These are phyloP conservation scores for Meteorus cinctellus DNA, from an alignment of 2,888 invertebrate species.

Conservation along the genomic window DNA sequence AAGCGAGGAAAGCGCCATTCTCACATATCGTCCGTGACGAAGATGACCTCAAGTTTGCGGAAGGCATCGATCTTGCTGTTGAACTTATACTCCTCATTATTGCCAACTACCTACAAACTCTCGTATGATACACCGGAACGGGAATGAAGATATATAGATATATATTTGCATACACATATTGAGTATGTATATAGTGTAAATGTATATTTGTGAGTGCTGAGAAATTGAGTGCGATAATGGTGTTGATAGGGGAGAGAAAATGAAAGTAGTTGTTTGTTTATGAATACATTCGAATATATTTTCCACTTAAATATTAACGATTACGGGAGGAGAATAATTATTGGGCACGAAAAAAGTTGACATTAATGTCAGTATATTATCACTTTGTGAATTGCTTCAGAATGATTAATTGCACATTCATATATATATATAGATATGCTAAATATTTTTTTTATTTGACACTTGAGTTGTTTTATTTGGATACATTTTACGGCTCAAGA, in stretches of 20 bases:
- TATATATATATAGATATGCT: background rate
- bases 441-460: conserved; percentile 3
- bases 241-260: conserved; percentile 13
- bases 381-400: background rate
- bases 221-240: conserved; percentile 18
- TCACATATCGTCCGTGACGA: conserved; percentile 18
- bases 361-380: conserved; percentile 7
- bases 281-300: background rate
- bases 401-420: background rate
- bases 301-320: background rate
- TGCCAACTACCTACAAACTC: background rate
- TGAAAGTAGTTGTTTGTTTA: conserved; percentile 24
- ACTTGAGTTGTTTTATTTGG: background rate
- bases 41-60: conserved; percentile 46
- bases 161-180: background rate
- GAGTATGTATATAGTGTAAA: background rate
- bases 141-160: background rate
- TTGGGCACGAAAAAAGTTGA: background rate
- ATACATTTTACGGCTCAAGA: background rate
- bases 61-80: conserved; percentile 49
- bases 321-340: background rate
- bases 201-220: conserved; percentile 11
- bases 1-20: conserved; percentile 23
- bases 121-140: conserved; percentile 14
- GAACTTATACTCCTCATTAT: conserved; percentile 44